phyloP scores from a whole-genome alignment of 1,140 invertebrate species.

The Maconellicoccus hirsutus region DNA sequence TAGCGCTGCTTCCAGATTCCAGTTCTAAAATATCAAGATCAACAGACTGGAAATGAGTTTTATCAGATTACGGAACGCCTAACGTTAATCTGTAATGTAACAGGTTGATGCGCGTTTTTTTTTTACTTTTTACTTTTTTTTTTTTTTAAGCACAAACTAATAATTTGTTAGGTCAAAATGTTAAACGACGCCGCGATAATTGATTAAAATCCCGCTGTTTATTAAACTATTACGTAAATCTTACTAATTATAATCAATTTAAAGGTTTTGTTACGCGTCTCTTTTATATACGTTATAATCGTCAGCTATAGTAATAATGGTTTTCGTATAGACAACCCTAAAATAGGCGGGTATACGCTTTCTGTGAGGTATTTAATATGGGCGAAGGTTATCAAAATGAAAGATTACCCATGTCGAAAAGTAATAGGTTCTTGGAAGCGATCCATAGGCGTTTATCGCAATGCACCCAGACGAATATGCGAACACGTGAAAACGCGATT shows the following conservation, averaged over 20 bases:
- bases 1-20: conserved; percentile 2
- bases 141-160: neutral
- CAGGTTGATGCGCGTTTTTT: neutral
- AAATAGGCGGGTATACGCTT: neutral
- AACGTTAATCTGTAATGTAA: conserved; percentile 9
- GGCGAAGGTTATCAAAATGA: neutral
- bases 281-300: neutral
- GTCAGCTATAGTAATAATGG: neutral
- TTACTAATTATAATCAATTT: conserved; percentile 1
- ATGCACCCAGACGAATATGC: no score
- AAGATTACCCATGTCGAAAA: neutral
- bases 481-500: no score
- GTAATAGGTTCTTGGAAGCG: neutral
- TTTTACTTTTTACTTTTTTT: neutral
- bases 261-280: neutral
- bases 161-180: conserved; percentile 4
- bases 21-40: conserved; percentile 9
- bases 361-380: neutral
- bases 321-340: neutral
- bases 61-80: conserved; percentile 1
- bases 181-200: conserved; percentile 7
- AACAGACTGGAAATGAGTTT: conserved; percentile 8
- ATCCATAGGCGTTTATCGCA: no score
- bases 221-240: conserved; percentile 6
- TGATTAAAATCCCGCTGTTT: conserved; percentile 8